Evolutionary conservation across 2,888 invertebrate genomes (phyloP), one percentile per base, ranked within the genome.

Genomic region (Idaea dimidiata): DNA sequence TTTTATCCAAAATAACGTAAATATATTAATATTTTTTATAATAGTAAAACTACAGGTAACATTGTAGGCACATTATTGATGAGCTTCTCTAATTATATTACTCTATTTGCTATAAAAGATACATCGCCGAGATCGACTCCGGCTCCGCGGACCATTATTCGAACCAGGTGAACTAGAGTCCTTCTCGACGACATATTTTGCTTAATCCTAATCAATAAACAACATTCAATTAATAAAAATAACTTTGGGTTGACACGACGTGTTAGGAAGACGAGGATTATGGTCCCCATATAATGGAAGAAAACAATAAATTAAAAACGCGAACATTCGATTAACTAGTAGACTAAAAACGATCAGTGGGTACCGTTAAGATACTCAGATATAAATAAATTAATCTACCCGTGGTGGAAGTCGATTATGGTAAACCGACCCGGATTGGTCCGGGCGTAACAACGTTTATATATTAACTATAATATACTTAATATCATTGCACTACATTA

Each of bases 1-100:
- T 78, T 74, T 80, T n/a, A 80, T 84, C 80, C 83, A 74, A 87
- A 83, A 83, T 84, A 84, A 81, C 80, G 79, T 77, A 72, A 80
- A 74, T 77, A 77, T 76, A 66, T 69, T 8, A 56, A 58, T 63
- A 32, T 32, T 32, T 32, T 32, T 32, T 32, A 73, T 75, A 81
- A 70, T 79, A 79, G 80, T 79, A 84, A 78, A 90, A 87, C 91
- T 91, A 91, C 91, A 91, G 91, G 91, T 91, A 91, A 91, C 91
- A 90, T 91, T 84, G 89, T 91, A 91, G 91, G 91, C 91, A 91
- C 91, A 87, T 90, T 77, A 83, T 84, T 83, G 81, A 88, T 89
- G 90, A 90, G 89, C 90, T 88, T 86, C 80, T 76, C n/a, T n/a
- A 77, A 80, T 84, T 85, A 86, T 76, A 81, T 86, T 82, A 79